A percentile compares a stretch with the other conserved stretches of the same genome.
These are phyloP conservation scores for Medauroidea extradentata DNA, from an alignment of 1,140 invertebrate species.

Conservation along the genomic window DNA sequence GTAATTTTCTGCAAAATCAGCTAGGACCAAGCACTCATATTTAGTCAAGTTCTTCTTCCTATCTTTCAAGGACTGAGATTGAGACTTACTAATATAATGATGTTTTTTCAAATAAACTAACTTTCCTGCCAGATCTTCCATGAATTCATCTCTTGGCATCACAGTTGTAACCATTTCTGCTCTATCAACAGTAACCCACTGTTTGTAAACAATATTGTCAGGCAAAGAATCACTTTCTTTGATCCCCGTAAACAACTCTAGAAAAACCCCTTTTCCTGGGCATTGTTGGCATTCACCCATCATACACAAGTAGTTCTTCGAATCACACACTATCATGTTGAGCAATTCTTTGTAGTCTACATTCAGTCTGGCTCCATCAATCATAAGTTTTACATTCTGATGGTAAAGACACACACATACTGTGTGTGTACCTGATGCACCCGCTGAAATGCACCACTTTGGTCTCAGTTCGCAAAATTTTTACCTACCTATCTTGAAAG, in stretches of 20 bases:
- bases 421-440: conserved; percentile 6
- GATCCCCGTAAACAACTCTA: conserved; percentile 4
- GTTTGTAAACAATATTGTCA: conserved; percentile 5
- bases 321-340: conserved; percentile 4
- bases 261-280: neutral
- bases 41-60: conserved; percentile 5
- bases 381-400: conserved; percentile 15
- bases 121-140: too few relatives aligned
- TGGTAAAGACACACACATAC: conserved; percentile 16
- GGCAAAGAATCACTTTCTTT: conserved; percentile 9
- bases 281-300: conserved; percentile 6
- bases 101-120: too few relatives aligned
- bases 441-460: conserved; percentile 16
- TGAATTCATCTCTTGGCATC: conserved; percentile 4
- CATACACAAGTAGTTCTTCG: conserved; percentile 8
- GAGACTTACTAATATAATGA: too few relatives aligned
- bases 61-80: neutral
- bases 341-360: conserved; percentile 8
- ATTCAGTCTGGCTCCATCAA: conserved; percentile 9
- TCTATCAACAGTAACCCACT: conserved; percentile 13
- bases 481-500: conserved; percentile 5
- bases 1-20: conserved; percentile 26
- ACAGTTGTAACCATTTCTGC: conserved; percentile 11
- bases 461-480: conserved; percentile 14
- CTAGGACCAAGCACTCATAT: conserved; percentile 8